phyloP scores from a whole-genome alignment of 2,888 invertebrate species.

The Polia nebulosa region DNA sequence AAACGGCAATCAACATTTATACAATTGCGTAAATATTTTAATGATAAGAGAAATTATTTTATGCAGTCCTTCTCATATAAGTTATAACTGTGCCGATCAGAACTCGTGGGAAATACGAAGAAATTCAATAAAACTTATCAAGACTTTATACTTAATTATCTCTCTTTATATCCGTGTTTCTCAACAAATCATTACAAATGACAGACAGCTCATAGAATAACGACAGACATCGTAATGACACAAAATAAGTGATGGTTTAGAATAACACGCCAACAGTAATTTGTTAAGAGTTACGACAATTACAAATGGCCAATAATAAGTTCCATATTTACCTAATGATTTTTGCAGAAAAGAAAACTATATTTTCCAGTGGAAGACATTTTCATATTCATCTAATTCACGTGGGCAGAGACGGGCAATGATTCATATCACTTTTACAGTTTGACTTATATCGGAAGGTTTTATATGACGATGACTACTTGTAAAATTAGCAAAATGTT shows the following conservation, averaged over 20 bases:
- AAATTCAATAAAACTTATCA: conserved; percentile 30
- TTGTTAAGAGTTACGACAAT: conserved; percentile 45
- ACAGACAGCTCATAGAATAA: conserved; percentile 36
- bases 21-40: conserved; percentile 14
- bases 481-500: conserved; percentile 68
- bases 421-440: conserved; percentile 72
- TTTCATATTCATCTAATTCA: conserved; percentile 64
- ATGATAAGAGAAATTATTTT: conserved; percentile 11
- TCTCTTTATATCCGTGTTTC: conserved; percentile 41
- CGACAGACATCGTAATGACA: conserved; percentile 31
- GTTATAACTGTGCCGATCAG: conserved; percentile 1
- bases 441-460: conserved; percentile 70
- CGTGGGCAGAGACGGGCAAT: conserved; percentile 70
- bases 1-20: conserved; percentile 28
- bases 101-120: conserved; percentile 4
- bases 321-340: conserved; percentile 47
- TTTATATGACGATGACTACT: conserved; percentile 65
- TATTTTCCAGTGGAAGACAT: conserved; percentile 66
- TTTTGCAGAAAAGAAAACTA: conserved; percentile 56
- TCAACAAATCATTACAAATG: conserved; percentile 46
- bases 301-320: conserved; percentile 51
- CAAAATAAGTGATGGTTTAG: conserved; percentile 36
- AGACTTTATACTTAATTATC: conserved; percentile 20
- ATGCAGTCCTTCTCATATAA: background rate
- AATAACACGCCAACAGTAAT: conserved; percentile 38